Evolutionary conservation across 2,888 invertebrate genomes (phyloP).

Genomic region (Ischnura elegans): DNA sequence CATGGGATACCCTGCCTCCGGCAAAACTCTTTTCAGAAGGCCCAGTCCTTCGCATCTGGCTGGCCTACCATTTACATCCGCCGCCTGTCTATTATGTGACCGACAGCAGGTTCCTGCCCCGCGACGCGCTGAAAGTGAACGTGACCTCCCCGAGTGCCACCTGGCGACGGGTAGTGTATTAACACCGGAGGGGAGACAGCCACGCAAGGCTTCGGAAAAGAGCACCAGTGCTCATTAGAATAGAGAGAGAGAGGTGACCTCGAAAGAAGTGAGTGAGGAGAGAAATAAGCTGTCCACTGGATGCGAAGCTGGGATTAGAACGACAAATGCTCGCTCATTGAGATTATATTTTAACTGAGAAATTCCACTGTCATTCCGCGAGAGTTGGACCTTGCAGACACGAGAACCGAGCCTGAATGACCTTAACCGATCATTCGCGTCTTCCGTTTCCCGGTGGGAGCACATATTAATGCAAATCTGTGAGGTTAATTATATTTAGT

Average conservation of each 20-base stretch:
- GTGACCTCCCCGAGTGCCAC: slow-evolving; percentile 19
- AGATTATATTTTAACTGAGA: background rate
- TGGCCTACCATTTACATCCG: background rate
- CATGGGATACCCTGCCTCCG: background rate
- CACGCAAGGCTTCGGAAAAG: background rate
- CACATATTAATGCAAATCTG: background rate
- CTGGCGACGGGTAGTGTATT: background rate
- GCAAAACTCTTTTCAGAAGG: background rate
- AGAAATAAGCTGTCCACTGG: background rate
- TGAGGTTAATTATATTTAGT: background rate
- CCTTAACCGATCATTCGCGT: background rate
- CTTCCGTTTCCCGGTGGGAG: background rate
- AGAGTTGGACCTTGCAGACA: background rate
- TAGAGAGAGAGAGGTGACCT: background rate
- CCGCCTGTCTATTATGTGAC: slow-evolving; percentile 4
- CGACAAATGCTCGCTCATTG: background rate
- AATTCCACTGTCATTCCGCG: background rate
- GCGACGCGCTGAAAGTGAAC: background rate
- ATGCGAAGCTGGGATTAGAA: background rate
- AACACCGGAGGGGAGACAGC: background rate
- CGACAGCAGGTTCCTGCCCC: background rate
- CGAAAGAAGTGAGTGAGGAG: background rate
- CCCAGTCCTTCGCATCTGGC: slow-evolving; percentile 8
- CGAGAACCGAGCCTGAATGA: background rate
- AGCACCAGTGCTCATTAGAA: background rate